Percentiles rank a stretch among this genome's conserved stretches.
phyloP scores from a whole-genome alignment of 1,140 invertebrate genomes.

The Octopus sinensis region DNA sequence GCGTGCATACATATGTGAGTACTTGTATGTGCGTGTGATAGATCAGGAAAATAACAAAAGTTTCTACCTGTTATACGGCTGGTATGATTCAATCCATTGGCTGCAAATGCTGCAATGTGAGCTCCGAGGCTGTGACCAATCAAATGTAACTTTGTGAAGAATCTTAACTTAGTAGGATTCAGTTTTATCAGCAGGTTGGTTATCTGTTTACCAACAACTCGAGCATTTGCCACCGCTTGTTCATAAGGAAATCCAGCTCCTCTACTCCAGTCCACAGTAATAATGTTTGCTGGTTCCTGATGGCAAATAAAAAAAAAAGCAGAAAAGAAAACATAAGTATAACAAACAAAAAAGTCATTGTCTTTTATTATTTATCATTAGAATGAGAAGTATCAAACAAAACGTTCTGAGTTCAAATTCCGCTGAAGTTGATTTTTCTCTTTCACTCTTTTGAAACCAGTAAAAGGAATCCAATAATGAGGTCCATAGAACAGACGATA shows the following conservation, averaged over 20 bases:
- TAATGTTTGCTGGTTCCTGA: conserved; percentile 67
- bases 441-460: no score
- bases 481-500: no score
- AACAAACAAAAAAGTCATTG: no score
- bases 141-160: conserved; percentile 62
- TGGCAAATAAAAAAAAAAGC: conserved; percentile 7
- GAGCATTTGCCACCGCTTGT: conserved; percentile 85
- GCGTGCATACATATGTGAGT: no score
- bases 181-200: conserved; percentile 68
- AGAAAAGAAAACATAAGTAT: no score
- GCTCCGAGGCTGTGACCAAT: conserved; percentile 90
- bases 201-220: conserved; percentile 85
- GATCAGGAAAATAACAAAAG: no score
- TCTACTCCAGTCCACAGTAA: conserved; percentile 91
- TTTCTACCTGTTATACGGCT: background rate
- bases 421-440: no score
- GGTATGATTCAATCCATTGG: conserved; percentile 64
- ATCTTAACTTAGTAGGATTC: conserved; percentile 7
- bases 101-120: conserved; percentile 84
- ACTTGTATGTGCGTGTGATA: no score
- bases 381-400: no score
- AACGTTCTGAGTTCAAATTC: no score
- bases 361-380: no score
- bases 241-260: conserved; percentile 89
- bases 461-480: no score